These are phyloP conservation scores for Gobio occitaniae DNA, from an alignment of 2,797 vertebrate genomes.

Conservation along the genomic window DNA sequence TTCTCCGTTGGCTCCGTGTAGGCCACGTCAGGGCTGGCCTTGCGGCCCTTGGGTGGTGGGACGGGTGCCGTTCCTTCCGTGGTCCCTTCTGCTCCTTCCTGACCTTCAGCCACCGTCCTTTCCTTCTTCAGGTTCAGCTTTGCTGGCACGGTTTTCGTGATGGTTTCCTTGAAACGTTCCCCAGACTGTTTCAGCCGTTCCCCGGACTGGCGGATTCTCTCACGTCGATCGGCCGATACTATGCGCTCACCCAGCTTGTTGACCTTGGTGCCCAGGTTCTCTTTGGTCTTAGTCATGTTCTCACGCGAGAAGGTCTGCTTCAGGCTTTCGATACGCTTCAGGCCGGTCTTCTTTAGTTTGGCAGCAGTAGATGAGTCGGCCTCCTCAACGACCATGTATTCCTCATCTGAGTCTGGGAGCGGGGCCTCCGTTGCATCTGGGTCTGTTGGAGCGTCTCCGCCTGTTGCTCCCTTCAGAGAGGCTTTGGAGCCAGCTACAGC, in stretches of 20 bases:
- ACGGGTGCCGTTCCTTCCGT: slow-evolving; percentile 74
- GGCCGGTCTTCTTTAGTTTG: slow-evolving; percentile 88
- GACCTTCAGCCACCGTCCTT: slow-evolving; percentile 83
- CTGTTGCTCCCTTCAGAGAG: slow-evolving; percentile 63
- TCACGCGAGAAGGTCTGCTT: slow-evolving; percentile 95
- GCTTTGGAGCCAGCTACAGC: slow-evolving; percentile 62
- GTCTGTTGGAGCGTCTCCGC: slow-evolving; percentile 64
- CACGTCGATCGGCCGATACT: slow-evolving; percentile 91
- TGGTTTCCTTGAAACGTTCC: slow-evolving; percentile 89
- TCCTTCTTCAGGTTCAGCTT: slow-evolving; percentile 91
- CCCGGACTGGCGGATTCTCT: slow-evolving; percentile 91
- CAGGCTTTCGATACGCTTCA: slow-evolving; percentile 92
- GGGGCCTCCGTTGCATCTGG: slow-evolving; percentile 82
- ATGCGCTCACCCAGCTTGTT: slow-evolving; percentile 91
- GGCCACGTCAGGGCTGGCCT: slow-evolving; percentile 74
- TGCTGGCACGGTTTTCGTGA: slow-evolving; percentile 86
- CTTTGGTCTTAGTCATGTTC: slow-evolving; percentile 93
- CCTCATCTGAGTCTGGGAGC: slow-evolving; percentile 89
- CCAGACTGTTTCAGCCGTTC: slow-evolving; percentile 90
- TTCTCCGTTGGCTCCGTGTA: slow-evolving; percentile 75
- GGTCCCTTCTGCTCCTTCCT: slow-evolving; percentile 83
- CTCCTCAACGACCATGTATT: slow-evolving; percentile 95
- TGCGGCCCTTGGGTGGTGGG: slow-evolving; percentile 83
- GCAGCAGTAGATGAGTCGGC: slow-evolving; percentile 76
- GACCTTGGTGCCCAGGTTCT: slow-evolving; percentile 92